Conservation (phyloP, 1,140 invertebrate genomes). For the Hyphantria cunea region DNA sequence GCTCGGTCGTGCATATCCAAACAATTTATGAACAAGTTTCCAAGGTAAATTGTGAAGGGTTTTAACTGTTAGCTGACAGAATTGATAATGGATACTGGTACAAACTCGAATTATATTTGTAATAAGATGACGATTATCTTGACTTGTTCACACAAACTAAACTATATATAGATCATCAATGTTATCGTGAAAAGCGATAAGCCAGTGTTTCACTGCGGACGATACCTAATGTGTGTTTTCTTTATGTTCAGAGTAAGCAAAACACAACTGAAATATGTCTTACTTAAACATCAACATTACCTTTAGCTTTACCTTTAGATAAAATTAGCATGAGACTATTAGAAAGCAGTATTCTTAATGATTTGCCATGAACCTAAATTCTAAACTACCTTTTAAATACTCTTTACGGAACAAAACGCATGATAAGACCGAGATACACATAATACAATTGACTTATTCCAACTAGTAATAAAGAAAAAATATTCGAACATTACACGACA, state of each 20-base stretch:
- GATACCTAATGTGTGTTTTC: slow-evolving; percentile 14
- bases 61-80: slow-evolving; percentile 24
- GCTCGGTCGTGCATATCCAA: slow-evolving; percentile 24
- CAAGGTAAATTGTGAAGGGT: slow-evolving; percentile 55
- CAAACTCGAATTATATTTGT: slow-evolving; percentile 9
- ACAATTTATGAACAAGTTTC: slow-evolving; percentile 38
- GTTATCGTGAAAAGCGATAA: slow-evolving; percentile 19
- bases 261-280: not conserved
- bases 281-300: not conserved
- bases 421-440: no score
- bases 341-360: slow-evolving; percentile 27
- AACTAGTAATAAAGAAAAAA: no score
- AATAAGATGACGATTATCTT: slow-evolving; percentile 14
- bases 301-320: no score
- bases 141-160: slow-evolving; percentile 6
- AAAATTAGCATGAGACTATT: slow-evolving; percentile 18
- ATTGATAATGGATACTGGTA: slow-evolving; percentile 21
- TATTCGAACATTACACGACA: no score
- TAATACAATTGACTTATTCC: no score
- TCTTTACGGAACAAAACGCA: no score
- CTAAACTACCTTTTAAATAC: no score
- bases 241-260: not conserved
- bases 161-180: slow-evolving; percentile 7
- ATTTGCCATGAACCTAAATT: not conserved
- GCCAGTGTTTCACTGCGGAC: not conserved